Evolutionary conservation across 2,113 vertebrate species (phyloP).

Genomic region (Mormoops blainvillei): DNA sequence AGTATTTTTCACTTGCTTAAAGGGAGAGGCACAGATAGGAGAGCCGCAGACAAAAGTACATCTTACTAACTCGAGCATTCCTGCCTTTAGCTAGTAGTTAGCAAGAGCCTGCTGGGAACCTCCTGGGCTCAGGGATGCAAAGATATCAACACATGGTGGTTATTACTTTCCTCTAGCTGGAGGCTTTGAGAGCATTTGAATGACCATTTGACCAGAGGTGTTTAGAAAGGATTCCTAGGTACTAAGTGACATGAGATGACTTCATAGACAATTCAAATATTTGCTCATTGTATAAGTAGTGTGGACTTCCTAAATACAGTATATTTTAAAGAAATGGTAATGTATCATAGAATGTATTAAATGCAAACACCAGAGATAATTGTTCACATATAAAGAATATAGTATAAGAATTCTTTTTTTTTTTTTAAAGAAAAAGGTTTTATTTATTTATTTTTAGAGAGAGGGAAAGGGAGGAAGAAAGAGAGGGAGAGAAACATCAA

Average conservation of each 20-base stretch:
- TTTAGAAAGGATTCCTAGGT: not conserved
- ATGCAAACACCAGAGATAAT: not conserved
- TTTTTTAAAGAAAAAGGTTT: too few species aligned
- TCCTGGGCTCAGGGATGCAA: not conserved
- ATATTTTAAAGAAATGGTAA: not conserved
- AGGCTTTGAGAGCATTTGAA: not conserved
- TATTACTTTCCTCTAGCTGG: not conserved
- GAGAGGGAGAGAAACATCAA: too few species aligned
- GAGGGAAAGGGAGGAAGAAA: too few species aligned
- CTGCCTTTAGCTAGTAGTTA: not conserved
- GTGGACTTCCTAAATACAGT: not conserved
- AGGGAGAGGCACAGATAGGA: not conserved
- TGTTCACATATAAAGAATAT: not conserved
- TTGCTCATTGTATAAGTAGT: not conserved
- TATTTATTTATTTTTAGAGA: too few species aligned
- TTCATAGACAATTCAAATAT: not conserved
- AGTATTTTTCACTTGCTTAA: not conserved
- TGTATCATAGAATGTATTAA: not conserved
- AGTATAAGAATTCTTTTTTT: too few species aligned
- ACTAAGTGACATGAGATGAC: not conserved
- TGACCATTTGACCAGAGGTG: not conserved
- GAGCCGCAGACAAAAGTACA: not conserved
- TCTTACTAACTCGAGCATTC: not conserved
- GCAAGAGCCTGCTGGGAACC: not conserved
- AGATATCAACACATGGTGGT: not conserved